Evolutionary conservation across 2,113 vertebrate genomes (phyloP), one percentile per base, ranked within the genome.

Genomic region (Nanorana parkeri): DNA sequence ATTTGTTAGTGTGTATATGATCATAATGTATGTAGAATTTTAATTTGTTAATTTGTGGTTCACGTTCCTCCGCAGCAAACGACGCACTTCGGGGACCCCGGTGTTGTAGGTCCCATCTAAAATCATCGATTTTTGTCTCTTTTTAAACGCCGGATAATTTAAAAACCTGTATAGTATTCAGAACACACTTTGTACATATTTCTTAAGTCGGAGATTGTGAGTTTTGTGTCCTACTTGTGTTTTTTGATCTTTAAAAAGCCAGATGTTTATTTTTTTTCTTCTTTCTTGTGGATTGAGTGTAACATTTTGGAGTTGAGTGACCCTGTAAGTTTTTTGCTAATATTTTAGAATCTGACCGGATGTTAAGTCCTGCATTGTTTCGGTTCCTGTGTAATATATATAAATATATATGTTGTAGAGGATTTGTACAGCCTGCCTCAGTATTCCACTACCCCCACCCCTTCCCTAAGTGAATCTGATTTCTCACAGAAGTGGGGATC

Each of bases 131-230:
- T 89, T 87, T 89, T 87, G 71, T 74, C 55, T 75, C 84, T 82
- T n/a, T 65, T 92, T 84, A 81, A 81, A 29, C 26, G 66, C 86
- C 87, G 68, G 84, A 85, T 90, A 88, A 90, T 89, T 93, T 90
- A 90, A 47, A 93, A 91, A 87, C 90, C 89, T 96, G 92, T 94
- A 88, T 87, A 92, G 93, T 88, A 87, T 93, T 91, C 89, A 90
- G 89, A 89, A 89, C 85, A 91, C 76, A 85, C 89, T 85, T 77
- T 94, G 92, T 94, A 92, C 88, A 90, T 93, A 92, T 90, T 89
- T 90, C 85, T 89, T 79, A 90, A 91, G 90, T 93, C 89, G 86
- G 85, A 88, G 86, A 88, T 72, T 89, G 86, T 36, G 88, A 88
- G 88, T 88, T 83, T 69, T 88, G 67, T 83, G 83, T 82, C 87